Evolutionary conservation across 2,888 invertebrate species (phyloP), one percentile per base, ranked within the genome.

Genomic region (Apodemia duryi): DNA sequence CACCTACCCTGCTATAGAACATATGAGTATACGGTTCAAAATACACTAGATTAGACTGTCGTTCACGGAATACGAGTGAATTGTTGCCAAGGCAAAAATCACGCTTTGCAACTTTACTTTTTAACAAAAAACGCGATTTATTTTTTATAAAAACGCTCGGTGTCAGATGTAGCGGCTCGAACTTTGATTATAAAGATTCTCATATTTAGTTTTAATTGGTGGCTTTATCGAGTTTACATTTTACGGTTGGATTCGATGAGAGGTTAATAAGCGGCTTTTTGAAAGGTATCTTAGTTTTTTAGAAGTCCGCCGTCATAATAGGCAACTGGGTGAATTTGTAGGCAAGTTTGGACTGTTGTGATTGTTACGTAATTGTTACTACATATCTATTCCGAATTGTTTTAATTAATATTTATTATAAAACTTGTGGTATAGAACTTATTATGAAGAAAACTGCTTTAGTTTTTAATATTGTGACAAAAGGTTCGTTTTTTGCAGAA

Each of bases 151-250:
- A 51, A 61, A 61, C 49, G 29, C 80, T 85, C 85, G 86, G 89
- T 89, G 89, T 91, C 87, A 89, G 89, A 88, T 88, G 82, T 87
- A 89, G 91, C 91, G 91, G 91, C 89, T 83, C 79, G 80, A 80
- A 86, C 91, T 91, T 91, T 91, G 91, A 91, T 88, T 91, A 88
- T 86, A 82, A 85, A 89, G 81, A 86, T 89, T 91, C 91, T 91
- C 91, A 90, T 91, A 88, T 91, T 91, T 90, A 91, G 91, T 91
- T 91, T 91, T 91, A 91, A 91, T 91, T 91, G 91, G 91, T 91
- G 90, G 89, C 90, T 90, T 91, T 91, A 91, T 91, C 91, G 90
- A 90, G 91, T 91, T 91, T 91, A 91, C 91, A 89, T 91, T 91
- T 91, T 91, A 91, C 91, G 91, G 91, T 91, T 87, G 84, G 82